Conservation (phyloP, 2,797 vertebrate species). For the Enteromius fasciolatus region DNA sequence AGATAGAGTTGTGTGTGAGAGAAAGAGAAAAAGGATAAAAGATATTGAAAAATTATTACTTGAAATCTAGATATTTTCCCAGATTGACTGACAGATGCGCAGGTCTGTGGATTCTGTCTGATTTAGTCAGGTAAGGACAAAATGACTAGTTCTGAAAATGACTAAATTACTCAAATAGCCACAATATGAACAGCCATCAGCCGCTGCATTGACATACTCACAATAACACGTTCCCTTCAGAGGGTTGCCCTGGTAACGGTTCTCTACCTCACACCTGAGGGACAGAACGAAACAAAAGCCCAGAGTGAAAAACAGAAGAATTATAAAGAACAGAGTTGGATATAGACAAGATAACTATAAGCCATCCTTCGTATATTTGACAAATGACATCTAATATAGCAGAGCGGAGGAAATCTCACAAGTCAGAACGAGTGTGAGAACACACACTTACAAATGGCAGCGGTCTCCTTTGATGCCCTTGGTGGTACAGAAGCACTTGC, state of each 20-base stretch:
- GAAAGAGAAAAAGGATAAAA: neutral
- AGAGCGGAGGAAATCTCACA: neutral
- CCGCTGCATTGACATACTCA: conserved; percentile 77
- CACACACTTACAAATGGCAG: conserved; percentile 91
- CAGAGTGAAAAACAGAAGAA: neutral
- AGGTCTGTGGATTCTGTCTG: neutral
- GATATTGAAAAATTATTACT: neutral
- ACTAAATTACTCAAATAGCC: conserved; percentile 41
- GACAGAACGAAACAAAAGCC: conserved; percentile 18
- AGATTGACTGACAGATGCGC: neutral
- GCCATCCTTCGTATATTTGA: neutral
- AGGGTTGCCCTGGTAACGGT: conserved; percentile 97
- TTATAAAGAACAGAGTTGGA: conserved; percentile 10
- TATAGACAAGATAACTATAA: conserved; percentile 10
- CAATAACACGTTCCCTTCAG: conserved; percentile 99
- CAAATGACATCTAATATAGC: conserved; percentile 12
- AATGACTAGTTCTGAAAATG: conserved; percentile 42
- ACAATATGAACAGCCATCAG: conserved; percentile 35
- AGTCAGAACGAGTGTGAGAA: neutral
- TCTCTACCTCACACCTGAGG: conserved; percentile 95
- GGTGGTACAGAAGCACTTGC: conserved; percentile 98
- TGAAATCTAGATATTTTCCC: neutral
- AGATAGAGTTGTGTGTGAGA: neutral
- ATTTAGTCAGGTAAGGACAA: conserved; percentile 7
- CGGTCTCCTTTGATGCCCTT: conserved; percentile 98